A percentile compares a stretch with the other conserved stretches of the same genome.
phyloP scores from a whole-genome alignment of 2,113 vertebrate species.

The Sprattus sprattus region DNA sequence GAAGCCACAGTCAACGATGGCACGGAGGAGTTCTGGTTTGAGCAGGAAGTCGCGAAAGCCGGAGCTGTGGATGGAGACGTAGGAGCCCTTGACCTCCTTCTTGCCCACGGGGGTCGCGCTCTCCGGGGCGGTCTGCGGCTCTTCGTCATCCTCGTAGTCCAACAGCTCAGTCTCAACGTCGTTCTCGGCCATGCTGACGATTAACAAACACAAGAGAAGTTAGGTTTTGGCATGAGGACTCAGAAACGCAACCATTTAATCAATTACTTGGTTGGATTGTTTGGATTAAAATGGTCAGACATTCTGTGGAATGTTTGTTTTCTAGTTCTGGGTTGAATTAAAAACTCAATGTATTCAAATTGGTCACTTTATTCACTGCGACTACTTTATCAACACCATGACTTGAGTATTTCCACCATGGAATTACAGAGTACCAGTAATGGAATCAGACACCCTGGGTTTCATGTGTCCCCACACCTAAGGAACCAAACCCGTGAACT shows the following conservation, averaged over 20 bases:
- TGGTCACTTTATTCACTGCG: no score
- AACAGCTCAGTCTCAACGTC: constrained; percentile 84
- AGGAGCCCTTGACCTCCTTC: constrained; percentile 86
- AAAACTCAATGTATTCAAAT: no score
- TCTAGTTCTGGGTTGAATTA: no score
- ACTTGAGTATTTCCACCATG: no score
- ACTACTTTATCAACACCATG: no score
- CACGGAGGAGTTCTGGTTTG: constrained; percentile 83
- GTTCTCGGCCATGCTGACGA: constrained; percentile 76
- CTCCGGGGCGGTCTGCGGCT: constrained; percentile 76
- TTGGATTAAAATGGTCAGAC: no score
- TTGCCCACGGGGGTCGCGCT: constrained; percentile 66
- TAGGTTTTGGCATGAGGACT: neutral
- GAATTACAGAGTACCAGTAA: no score
- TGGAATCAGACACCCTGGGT: no score
- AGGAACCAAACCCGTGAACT: no score
- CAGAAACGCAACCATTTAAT: neutral
- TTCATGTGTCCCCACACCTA: no score
- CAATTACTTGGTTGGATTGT: no score
- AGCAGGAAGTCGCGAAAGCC: constrained; percentile 87
- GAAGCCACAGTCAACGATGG: constrained; percentile 87
- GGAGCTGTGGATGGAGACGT: constrained; percentile 87
- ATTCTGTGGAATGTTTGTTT: no score
- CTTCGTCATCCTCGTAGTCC: constrained; percentile 86
- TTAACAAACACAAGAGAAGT: neutral